Base-by-base conservation (phyloP, 2,797 vertebrate species). In the Malurus splendens region DNA sequence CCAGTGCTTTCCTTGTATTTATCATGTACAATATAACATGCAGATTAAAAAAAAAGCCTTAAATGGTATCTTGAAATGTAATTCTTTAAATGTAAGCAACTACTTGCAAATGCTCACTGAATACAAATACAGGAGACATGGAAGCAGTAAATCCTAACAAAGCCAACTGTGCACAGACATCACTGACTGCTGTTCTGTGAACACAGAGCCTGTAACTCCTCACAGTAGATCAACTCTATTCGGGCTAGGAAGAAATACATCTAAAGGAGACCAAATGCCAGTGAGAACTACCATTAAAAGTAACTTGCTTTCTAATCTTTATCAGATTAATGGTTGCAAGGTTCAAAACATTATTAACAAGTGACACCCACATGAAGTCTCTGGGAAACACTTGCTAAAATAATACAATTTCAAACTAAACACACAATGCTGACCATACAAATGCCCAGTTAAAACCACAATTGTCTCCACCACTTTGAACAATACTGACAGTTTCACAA, bases 1-100 rank as follows among this genome's bases (percentile, higher is more conserved):
- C 90, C 59, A 95, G 61, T 48, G 89, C 60, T 91, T 90, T 87
- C 48, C 82, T 80, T 74, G 16, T 87, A 88, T 90, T 92, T 87
- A 87, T 57, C 41, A 83, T 25, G n/a, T 64, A 93, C 70, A 95
- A 59, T 68, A 41, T 71, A 94, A 92, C 65, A 82, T 39, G 65
- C 51, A 94, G 70, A 93, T 89, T 85, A 89, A 87, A 41, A 54
- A 83, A 87, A 50, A 57, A 27, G 8, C 14, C 51, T 86, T 76
- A 64, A 92, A 83, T 60, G 68, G 28, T 38, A 89, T 56, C 52
- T 85, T 73, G 61, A 93, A 94, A 82, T 2, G 1, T 57, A 82
- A 73, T 75, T 94, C 71, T 77, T 86, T 66, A 85, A 89, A 77
- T 23, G 24, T n/a, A 84, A 87, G 64, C 27, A 84, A 47, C 30